Evolutionary conservation across 2,797 vertebrate genomes (phyloP).

Genomic region (Darevskia mixta): DNA sequence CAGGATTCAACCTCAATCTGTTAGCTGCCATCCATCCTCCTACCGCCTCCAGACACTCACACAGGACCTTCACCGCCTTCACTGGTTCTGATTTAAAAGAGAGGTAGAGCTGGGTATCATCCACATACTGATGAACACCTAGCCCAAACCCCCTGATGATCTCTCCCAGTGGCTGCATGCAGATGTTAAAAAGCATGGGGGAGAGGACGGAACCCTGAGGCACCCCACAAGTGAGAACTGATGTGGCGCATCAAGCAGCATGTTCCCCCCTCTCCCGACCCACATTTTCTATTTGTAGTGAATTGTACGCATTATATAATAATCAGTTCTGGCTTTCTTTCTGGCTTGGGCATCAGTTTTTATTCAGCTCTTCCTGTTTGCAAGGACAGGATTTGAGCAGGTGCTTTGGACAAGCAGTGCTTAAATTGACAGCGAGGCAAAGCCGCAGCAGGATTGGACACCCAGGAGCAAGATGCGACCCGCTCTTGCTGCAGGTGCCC

Average conservation of each 20-base stretch:
- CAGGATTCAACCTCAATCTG: no score
- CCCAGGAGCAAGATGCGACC: constrained; percentile 39
- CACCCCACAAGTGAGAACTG: neutral
- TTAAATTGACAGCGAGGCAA: constrained; percentile 17
- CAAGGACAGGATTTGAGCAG: constrained; percentile 34
- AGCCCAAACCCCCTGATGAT: no score
- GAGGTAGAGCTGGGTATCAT: no score
- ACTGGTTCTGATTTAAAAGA: no score
- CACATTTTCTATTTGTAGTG: neutral
- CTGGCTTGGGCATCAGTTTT: neutral
- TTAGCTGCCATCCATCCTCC: no score
- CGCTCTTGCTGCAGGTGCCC: constrained; percentile 58
- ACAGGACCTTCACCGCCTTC: no score
- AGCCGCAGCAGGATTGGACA: constrained; percentile 30
- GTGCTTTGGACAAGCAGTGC: constrained; percentile 21
- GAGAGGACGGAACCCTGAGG: no score
- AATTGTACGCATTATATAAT: neutral
- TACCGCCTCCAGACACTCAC: no score
- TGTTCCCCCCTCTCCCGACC: neutral
- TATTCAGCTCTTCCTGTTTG: constrained; percentile 12
- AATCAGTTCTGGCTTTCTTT: neutral
- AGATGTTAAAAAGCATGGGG: no score
- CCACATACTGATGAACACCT: no score
- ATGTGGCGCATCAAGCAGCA: neutral
- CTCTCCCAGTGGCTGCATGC: no score